A percentile compares a stretch with the other conserved stretches of the same genome.
phyloP scores from a whole-genome alignment of 2,888 invertebrate species.

The Amiota mariae region DNA sequence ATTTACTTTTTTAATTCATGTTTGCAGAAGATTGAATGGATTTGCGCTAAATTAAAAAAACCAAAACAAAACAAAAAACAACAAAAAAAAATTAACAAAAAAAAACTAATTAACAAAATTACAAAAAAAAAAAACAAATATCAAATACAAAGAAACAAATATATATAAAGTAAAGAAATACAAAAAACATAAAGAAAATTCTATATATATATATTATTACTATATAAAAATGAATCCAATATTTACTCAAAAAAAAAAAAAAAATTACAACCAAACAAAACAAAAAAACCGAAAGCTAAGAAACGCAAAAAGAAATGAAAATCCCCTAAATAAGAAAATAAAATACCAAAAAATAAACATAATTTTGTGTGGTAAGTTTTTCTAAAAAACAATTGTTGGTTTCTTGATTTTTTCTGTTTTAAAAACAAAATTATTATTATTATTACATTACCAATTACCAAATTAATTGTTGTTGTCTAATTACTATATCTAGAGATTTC shows the following conservation, averaged over 20 bases:
- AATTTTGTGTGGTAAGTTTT: slow-evolving; percentile 74
- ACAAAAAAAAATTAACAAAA: slow-evolving; percentile 50
- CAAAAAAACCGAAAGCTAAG: slow-evolving; percentile 46
- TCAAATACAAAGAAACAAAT: slow-evolving; percentile 44
- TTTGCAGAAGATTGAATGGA: slow-evolving; percentile 74
- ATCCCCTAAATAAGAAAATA: slow-evolving; percentile 32
- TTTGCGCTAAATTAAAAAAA: slow-evolving; percentile 64
- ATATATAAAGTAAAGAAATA: slow-evolving; percentile 44
- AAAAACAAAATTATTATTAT: too few relatives aligned
- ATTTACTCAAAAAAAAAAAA: slow-evolving; percentile 47
- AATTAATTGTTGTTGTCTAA: too few relatives aligned
- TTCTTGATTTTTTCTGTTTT: slow-evolving; percentile 29
- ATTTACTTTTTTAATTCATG: slow-evolving; percentile 70
- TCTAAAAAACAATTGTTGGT: slow-evolving; percentile 39
- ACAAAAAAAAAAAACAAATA: slow-evolving; percentile 48
- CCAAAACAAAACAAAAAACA: slow-evolving; percentile 49
- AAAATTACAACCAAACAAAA: slow-evolving; percentile 47
- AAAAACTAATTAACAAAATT: slow-evolving; percentile 48
- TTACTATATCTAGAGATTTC: background rate
- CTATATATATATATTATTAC: slow-evolving; percentile 45
- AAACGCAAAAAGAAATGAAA: slow-evolving; percentile 34
- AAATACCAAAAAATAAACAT: slow-evolving; percentile 59
- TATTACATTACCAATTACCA: too few relatives aligned
- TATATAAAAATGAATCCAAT: slow-evolving; percentile 56
- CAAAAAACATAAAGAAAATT: slow-evolving; percentile 53